These are phyloP conservation scores for Thrips palmi DNA, from an alignment of 1,140 invertebrate species.

Conservation along the genomic window DNA sequence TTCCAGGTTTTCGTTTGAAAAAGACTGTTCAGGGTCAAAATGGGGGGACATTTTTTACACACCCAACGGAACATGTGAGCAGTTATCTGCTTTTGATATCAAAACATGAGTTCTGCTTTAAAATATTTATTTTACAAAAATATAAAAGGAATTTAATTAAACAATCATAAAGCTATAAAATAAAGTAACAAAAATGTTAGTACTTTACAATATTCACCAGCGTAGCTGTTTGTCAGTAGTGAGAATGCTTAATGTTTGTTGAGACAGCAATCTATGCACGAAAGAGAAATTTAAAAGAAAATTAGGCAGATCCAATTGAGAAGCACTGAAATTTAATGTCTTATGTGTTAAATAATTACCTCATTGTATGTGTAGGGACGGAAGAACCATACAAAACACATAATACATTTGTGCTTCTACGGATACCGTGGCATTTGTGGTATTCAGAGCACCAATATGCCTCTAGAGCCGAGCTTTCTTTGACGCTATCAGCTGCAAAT, in stretches of 20 bases:
- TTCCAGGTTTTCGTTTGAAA: too few relatives aligned
- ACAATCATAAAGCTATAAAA: too few relatives aligned
- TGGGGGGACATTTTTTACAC: too few relatives aligned
- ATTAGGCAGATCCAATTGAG: background rate
- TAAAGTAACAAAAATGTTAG: too few relatives aligned
- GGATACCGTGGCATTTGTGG: conserved; percentile 60
- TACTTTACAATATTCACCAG: too few relatives aligned
- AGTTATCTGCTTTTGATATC: too few relatives aligned
- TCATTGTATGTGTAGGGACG: conserved; percentile 46
- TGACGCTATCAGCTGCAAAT: conserved; percentile 12
- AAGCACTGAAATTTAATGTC: background rate
- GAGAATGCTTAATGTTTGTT: background rate
- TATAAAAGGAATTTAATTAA: too few relatives aligned
- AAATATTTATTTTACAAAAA: too few relatives aligned
- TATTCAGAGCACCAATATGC: conserved; percentile 68
- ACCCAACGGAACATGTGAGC: too few relatives aligned
- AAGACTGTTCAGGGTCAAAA: too few relatives aligned
- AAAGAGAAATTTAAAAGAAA: background rate
- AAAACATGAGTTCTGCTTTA: too few relatives aligned
- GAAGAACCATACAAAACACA: conserved; percentile 45
- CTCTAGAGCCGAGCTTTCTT: conserved; percentile 28
- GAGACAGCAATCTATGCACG: conserved; percentile 1
- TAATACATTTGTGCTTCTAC: conserved; percentile 36
- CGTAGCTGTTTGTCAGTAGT: background rate
- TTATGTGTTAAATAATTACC: conserved; percentile 25